A percentile compares a stretch with the other conserved stretches of the same genome.
phyloP scores from a whole-genome alignment of 1,140 invertebrate species.

The Sycobia sp. region DNA sequence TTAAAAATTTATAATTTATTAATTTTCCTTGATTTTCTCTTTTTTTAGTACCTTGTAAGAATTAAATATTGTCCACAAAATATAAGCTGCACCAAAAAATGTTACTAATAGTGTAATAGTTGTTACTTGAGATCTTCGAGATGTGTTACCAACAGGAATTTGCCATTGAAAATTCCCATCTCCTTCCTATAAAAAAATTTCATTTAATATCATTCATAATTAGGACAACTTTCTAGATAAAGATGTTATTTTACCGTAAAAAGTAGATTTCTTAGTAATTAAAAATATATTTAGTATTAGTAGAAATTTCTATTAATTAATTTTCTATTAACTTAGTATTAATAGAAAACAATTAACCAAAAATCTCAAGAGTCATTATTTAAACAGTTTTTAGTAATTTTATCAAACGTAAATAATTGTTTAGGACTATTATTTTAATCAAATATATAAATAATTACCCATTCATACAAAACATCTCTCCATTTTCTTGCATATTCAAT shows the following conservation, averaged over 20 bases:
- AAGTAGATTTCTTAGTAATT: too few species aligned
- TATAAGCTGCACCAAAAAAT: constrained; percentile 36
- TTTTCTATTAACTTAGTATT: too few species aligned
- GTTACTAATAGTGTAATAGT: constrained; percentile 41
- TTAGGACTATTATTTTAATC: constrained; percentile 1
- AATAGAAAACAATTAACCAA: too few species aligned
- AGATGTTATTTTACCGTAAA: too few species aligned
- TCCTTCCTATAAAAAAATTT: constrained; percentile 41
- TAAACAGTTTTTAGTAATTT: too few species aligned
- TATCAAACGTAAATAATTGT: too few species aligned
- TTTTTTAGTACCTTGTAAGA: constrained; percentile 23
- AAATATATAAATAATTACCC: constrained; percentile 38
- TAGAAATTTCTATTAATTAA: too few species aligned
- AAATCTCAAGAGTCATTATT: too few species aligned
- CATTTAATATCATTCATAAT: neutral
- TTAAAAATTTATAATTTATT: constrained; percentile 17
- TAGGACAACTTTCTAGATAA: too few species aligned
- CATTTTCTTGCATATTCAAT: constrained; percentile 45
- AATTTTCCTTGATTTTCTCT: constrained; percentile 27
- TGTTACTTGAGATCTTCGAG: constrained; percentile 33
- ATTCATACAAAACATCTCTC: constrained; percentile 48
- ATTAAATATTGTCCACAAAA: constrained; percentile 38
- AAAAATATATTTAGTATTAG: too few species aligned
- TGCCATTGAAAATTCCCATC: constrained; percentile 44
- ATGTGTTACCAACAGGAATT: constrained; percentile 49